Conservation (phyloP, 2,797 vertebrate genomes). For the Knipowitschia caucasica region DNA sequence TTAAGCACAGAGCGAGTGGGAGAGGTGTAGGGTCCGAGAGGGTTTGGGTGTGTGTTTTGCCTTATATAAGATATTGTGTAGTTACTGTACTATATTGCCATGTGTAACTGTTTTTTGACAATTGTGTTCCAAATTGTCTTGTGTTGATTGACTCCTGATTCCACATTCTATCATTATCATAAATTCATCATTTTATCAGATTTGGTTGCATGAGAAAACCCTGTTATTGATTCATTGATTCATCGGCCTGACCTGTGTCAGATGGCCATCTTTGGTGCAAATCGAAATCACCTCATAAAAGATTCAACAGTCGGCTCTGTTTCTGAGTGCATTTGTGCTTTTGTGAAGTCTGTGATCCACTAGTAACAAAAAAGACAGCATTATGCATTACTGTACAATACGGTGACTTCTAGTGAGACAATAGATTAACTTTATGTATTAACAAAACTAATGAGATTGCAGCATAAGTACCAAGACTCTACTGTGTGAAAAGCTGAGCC, state of each 20-base stretch:
- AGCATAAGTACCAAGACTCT: neutral
- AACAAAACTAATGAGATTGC: slow-evolving; percentile 9
- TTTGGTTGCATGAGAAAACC: neutral
- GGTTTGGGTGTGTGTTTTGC: no score
- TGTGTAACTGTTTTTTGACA: no score
- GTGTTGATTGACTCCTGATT: no score
- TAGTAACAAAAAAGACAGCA: neutral
- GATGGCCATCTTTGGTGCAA: slow-evolving; percentile 2
- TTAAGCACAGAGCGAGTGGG: no score
- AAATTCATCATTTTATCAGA: no score
- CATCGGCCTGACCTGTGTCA: neutral
- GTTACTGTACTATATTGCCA: no score
- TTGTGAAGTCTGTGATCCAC: neutral
- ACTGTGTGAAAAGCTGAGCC: slow-evolving; percentile 17
- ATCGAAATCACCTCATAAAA: slow-evolving; percentile 15
- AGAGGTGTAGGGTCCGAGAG: no score
- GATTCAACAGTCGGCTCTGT: slow-evolving; percentile 8
- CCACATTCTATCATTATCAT: no score
- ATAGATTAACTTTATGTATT: neutral
- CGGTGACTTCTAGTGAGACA: neutral
- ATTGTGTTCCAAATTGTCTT: no score
- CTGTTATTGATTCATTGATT: neutral
- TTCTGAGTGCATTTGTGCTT: neutral
- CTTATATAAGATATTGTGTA: no score
- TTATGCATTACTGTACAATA: neutral